These are phyloP conservation scores for Drosophila kambysellisi DNA, from an alignment of 2,888 invertebrate species.

Conservation along the genomic window DNA sequence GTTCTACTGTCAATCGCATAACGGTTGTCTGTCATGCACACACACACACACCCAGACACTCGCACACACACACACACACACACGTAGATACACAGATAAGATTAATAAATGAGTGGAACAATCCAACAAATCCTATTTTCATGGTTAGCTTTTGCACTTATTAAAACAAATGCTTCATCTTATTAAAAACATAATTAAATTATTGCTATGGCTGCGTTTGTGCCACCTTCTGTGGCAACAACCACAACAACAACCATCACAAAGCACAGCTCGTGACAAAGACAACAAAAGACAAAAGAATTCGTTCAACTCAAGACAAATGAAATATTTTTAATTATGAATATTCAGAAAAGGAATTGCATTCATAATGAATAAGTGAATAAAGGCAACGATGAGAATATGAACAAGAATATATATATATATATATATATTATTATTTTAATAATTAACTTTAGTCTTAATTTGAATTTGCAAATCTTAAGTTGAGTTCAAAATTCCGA, in stretches of 20 bases:
- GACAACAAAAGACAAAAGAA: background rate
- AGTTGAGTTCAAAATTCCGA: background rate
- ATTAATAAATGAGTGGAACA: background rate
- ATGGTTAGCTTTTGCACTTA: slow-evolving; percentile 75
- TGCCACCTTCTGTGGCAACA: slow-evolving; percentile 1
- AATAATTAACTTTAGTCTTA: background rate
- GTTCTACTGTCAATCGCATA: slow-evolving; percentile 14
- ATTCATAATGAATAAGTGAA: background rate
- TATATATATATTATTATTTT: background rate
- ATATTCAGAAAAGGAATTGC: background rate
- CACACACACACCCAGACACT: background rate
- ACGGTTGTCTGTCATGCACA: slow-evolving; percentile 17
- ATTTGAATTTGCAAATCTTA: background rate
- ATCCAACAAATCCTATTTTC: slow-evolving; percentile 10
- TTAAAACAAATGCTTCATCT: slow-evolving; percentile 65
- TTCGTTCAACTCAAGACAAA: slow-evolving; percentile 35
- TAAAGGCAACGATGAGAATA: background rate
- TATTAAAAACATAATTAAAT: slow-evolving; percentile 63
- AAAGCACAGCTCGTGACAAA: slow-evolving; percentile 24
- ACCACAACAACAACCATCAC: background rate
- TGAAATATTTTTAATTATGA: too few relatives aligned
- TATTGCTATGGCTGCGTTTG: slow-evolving; percentile 59
- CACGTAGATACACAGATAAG: slow-evolving; percentile 1
- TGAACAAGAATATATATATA: background rate
- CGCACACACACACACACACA: background rate